Evolutionary conservation across 1,140 invertebrate species (phyloP), one percentile per base, ranked within the genome.

Genomic region (Zaprionus camerounensis): DNA sequence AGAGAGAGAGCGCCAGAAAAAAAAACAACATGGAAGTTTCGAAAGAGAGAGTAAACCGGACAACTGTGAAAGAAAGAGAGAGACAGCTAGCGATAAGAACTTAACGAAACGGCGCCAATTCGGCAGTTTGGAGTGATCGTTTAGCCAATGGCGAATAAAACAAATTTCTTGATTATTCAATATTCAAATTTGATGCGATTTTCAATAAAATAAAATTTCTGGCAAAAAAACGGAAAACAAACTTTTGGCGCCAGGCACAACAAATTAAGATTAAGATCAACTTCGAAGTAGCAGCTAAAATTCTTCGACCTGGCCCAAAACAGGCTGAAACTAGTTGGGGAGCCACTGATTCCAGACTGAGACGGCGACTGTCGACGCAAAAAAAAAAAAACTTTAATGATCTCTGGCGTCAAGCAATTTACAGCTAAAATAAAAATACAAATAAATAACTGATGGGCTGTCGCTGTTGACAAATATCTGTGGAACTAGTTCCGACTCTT

Each of bases 221-320:
- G 24, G 20, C 12, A 17, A 44, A 20, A 59, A 55, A 64, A 65
- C 31, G 56, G 22, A 64, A 57, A 71, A 78, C 59, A 76, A 82
- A 66, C 49, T 73, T 71, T 58, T 88, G 84, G 85, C 84, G 84
- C 84, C 84, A 88, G 85, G 61, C 84, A 78, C 71, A 53, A 90
- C 81, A 81, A 88, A 88, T 90, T 90, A 84, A 88, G 81, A 87
- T 88, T 83, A 87, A 79, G 84, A 90, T 88, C 85, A 88, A 81
- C 81, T 84, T 81, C 81, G 76, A 90, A 76, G 63, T 81, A 56
- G 66, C 71, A 71, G 66, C 76, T 66, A 78, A 84, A 81, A 84
- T 87, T 75, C 71, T 72, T 71, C 20, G 71, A 58, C 11, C 59
- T 73, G 44, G 68, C 71, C 20, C 11, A 58, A 76, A 86, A 86